Evolutionary conservation across 1,140 invertebrate genomes (phyloP), one percentile per base, ranked within the genome.

Genomic region (Stegodyphus dumicola): DNA sequence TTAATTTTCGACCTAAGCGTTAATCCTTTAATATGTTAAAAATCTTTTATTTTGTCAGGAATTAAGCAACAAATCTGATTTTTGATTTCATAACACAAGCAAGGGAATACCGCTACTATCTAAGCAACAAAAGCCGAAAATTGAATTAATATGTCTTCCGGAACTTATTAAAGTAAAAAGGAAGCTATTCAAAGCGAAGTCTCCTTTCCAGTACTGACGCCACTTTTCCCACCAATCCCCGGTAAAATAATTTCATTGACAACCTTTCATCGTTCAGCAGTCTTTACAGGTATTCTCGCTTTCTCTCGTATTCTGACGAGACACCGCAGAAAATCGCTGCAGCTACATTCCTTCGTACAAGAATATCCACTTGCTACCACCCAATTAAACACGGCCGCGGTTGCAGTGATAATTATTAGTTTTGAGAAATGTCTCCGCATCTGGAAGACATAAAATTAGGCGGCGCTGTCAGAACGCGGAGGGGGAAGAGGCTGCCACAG

Each of bases 371-470:
- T 83, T 75, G 71, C 70, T 83, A 83, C 80, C 80, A 75, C 56
- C 80, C 80, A 83, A 83, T 83, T 83, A 83, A 83, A 83, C 80
- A 75, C 70, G 54, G 48, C n/a, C 52, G 15, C 67, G 9, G 49
- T 5, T 11, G 49, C 49, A 71, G 56, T 67, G 80, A 83, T 83
- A 83, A 83, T 83, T 83, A 83, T 83, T 83, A 83, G 80, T 83
- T 83, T 83, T 83, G 80, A 83, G 80, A 83, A 83, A 83, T 83
- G 80, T 83, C 80, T 33, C 54, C 70, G 71, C 52, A 80, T 80
- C 66, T 66, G 80, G 70, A 83, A 83, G 80, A 83, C 80, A 83
- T 83, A 83, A 83, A 83, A 83, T 83, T 83, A 83, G 60, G 56
- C 69, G 13, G 10, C 54, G 80, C 73, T 75, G 73, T 75, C 73